Evolutionary conservation across 2,888 invertebrate genomes (phyloP), one percentile per base, ranked within the genome.

Genomic region (Capitulum mitella): DNA sequence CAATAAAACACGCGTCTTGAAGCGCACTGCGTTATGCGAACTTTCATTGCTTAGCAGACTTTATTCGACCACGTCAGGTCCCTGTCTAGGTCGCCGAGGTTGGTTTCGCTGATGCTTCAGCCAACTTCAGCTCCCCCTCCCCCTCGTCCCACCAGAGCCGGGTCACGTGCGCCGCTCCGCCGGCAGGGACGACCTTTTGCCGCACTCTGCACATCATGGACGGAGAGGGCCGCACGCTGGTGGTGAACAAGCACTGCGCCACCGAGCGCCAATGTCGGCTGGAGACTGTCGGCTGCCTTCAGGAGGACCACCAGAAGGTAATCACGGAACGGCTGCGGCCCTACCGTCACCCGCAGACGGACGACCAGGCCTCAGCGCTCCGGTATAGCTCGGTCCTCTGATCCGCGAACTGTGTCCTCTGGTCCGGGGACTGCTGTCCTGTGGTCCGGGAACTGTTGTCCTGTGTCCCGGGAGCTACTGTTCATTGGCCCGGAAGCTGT

Each of bases 221-320:
- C 58, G 26, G 8, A n/a, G 10, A 12, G 3, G 58, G 58, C 29
- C 29, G 14, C 3, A 58, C 29, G 8, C 29, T 58, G 58, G 58
- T 58, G 58, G 58, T 58, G 12, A 58, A 58, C 58, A 58, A 58
- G 10, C 58, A 58, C 58, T 58, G 58, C 29, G 58, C 58, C n/a
- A 29, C n/a, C 29, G 58, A 29, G 58, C 8, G 29, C 58, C 29
- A 29, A 12, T 58, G 58, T 29, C 8, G 12, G 3, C 10, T 5
- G 26, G 29, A n/a, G 26, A 6, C 3, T 6, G 58, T 58, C 58
- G 58, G 58, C 29, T 58, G 58, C 14, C 58, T 58, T 2, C 58
- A 58, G 29, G 29, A 58, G 29, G 58, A 58, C 58, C 58, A 29
- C 14, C 58, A 58, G 29, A 58, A 58, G 12, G 58, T 22, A 26